Conservation (phyloP, 1,140 invertebrate species). For the Scaptomyza hsui region DNA sequence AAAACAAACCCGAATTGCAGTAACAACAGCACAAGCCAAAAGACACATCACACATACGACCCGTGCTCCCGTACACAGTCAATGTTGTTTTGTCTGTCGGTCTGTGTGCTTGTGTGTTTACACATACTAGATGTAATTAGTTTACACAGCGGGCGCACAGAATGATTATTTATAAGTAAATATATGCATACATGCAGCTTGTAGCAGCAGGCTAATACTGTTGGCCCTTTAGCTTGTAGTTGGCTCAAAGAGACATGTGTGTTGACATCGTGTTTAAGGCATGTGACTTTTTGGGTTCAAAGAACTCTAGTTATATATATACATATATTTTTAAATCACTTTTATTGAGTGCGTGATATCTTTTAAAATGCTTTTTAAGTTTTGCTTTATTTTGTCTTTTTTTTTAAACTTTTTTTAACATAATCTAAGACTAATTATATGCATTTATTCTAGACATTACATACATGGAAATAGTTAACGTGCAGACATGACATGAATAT, state of each 20-base stretch:
- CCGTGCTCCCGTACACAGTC: conserved; percentile 8
- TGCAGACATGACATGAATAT: conserved; percentile 54
- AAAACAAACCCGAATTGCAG: conserved; percentile 31
- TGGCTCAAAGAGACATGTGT: conserved; percentile 7
- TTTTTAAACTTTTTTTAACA: conserved; percentile 24
- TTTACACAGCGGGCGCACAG: conserved; percentile 40
- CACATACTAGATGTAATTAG: conserved; percentile 69
- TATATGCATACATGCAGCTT: conserved; percentile 45
- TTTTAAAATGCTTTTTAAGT: conserved; percentile 30
- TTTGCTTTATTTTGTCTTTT: conserved; percentile 8
- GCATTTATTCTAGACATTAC: conserved; percentile 53
- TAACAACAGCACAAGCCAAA: conserved; percentile 10
- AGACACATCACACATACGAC: conserved; percentile 55
- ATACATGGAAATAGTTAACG: conserved; percentile 33
- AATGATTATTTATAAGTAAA: conserved; percentile 67
- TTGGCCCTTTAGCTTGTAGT: conserved; percentile 3
- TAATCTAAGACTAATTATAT: conserved; percentile 61
- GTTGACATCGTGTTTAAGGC: background rate
- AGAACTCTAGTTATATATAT: conserved; percentile 59
- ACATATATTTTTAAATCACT: conserved; percentile 54
- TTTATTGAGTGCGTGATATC: conserved; percentile 34
- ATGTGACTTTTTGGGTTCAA: conserved; percentile 51
- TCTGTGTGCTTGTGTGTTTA: conserved; percentile 33
- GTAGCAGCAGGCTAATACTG: conserved; percentile 3
- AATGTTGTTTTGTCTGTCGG: conserved; percentile 17